phyloP scores from a whole-genome alignment of 2,797 vertebrate species.

The Schizopygopsis pylzovi region DNA sequence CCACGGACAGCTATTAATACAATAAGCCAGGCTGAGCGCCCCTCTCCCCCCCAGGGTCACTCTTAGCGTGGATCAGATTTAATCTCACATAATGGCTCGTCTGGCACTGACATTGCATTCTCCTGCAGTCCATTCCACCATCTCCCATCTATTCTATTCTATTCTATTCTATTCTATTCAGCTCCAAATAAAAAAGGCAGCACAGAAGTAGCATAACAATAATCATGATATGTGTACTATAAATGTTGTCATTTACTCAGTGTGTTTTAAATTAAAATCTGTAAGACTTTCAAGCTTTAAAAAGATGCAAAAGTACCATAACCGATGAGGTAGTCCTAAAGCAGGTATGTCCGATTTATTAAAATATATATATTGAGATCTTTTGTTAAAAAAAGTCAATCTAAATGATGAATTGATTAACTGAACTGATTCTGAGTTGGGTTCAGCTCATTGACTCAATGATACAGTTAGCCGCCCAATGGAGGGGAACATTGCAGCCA shows the following conservation, averaged over 20 bases:
- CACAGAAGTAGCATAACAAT: too few relatives aligned
- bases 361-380: background rate
- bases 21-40: slow-evolving; percentile 30
- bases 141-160: slow-evolving; percentile 3
- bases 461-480: background rate
- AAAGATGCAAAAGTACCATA: background rate
- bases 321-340: background rate
- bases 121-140: background rate
- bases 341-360: background rate
- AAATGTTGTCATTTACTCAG: background rate
- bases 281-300: background rate
- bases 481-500: background rate
- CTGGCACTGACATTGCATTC: slow-evolving; percentile 46
- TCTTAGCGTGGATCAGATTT: slow-evolving; percentile 53
- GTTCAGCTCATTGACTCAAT: background rate
- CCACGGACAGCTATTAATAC: slow-evolving; percentile 52
- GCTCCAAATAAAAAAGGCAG: too few relatives aligned
- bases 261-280: background rate
- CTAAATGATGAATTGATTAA: slow-evolving; percentile 4
- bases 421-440: background rate
- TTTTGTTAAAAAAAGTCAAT: background rate
- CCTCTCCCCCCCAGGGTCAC: slow-evolving; percentile 39
- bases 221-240: too few relatives aligned
- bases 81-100: slow-evolving; percentile 61
- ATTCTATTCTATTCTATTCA: background rate